Conservation (phyloP, 2,113 vertebrate species). For the Ranitomeya variabilis region DNA sequence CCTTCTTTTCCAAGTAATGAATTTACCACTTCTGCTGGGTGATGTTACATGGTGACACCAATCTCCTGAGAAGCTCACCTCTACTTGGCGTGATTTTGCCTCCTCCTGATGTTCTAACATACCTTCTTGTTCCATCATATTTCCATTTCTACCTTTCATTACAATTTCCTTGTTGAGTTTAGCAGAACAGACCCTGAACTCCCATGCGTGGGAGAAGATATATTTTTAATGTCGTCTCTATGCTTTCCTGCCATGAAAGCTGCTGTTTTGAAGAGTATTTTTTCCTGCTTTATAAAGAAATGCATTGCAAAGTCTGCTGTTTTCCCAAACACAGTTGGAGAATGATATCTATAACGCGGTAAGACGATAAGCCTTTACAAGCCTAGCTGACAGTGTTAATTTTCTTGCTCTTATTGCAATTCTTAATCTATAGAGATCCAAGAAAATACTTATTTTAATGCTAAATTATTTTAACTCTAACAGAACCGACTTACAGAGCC, state of each 20-base stretch:
- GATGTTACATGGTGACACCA: background rate
- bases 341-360: slow-evolving; percentile 38
- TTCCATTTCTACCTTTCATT: slow-evolving; percentile 15
- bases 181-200: slow-evolving; percentile 19
- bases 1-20: background rate
- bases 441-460: slow-evolving; percentile 15
- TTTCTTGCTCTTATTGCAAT: slow-evolving; percentile 39
- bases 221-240: slow-evolving; percentile 36
- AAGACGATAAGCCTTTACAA: slow-evolving; percentile 51
- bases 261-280: slow-evolving; percentile 48
- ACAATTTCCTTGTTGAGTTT: slow-evolving; percentile 35
- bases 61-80: background rate
- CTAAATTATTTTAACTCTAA: background rate
- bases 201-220: slow-evolving; percentile 43
- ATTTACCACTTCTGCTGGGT: background rate
- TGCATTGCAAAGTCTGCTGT: slow-evolving; percentile 44
- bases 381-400: slow-evolving; percentile 42
- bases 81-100: background rate
- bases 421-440: slow-evolving; percentile 31
- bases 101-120: background rate
- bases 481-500: background rate
- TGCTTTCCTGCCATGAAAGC: slow-evolving; percentile 31
- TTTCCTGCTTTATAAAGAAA: slow-evolving; percentile 20
- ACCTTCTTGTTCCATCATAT: slow-evolving; percentile 3
- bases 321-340: slow-evolving; percentile 48